Evolutionary conservation across 1,140 invertebrate species (phyloP), one percentile per base, ranked within the genome.

Genomic region (Andricus grossulariae): DNA sequence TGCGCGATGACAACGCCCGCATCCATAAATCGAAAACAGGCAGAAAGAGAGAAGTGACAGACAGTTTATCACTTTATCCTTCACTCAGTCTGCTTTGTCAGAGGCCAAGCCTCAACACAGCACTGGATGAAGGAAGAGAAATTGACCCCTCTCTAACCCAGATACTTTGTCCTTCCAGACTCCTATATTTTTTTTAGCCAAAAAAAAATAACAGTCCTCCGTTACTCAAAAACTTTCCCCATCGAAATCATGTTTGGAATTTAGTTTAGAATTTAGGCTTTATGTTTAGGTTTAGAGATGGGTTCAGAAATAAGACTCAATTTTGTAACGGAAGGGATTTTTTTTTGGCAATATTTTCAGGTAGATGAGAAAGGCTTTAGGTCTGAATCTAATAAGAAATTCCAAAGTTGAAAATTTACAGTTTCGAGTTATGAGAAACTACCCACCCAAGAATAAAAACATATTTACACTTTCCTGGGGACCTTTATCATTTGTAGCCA

Each of bases 111-210:
- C 32, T 7, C 60, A n/a, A 25, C 8, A 11, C 13, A 32, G 25
- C 16, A n/a, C n/a, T 66, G 25, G 32, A 66, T 66, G 32, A 25
- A 21, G 10, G 16, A 66, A 32, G 3, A 39, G 16, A 66, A 66
- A 66, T 32, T 66, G 32, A 66, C 60, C 60, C 60, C 3, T 66
- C 39, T 45, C 60, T 66, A 66, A 66, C 25, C 25, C 60, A 66
- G 7, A 66, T 66, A 39, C 13, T 32, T 66, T 66, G 32, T 45
- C 60, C 32, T 66, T 39, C 16, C 16, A 66, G 32, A 13, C 55
- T 25, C 25, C 13, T 8, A 2, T 57, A 13, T 57, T 57, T 21
- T 57, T 57, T 21, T 57, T 57, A 25, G 2, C 19, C 19, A 21
- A 19, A 57, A 57, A 55, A 21, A 57, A 57, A 57, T 6, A 55